Evolutionary conservation across 2,797 vertebrate genomes (phyloP).

Genomic region (Pseudochirops corinnae): DNA sequence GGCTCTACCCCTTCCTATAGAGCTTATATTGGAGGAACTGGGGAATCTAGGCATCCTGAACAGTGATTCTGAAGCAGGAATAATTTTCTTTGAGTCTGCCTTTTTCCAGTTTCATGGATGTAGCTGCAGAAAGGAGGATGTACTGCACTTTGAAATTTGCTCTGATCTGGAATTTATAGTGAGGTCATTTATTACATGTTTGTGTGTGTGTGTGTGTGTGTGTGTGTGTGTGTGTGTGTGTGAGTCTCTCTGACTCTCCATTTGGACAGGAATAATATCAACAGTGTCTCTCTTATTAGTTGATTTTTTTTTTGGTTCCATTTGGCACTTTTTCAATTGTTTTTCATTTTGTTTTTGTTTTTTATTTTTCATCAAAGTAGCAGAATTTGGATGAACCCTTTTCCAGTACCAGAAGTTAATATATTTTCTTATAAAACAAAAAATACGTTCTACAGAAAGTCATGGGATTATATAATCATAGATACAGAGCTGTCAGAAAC

Average conservation of each 20-base stretch:
- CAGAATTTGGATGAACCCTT: neutral
- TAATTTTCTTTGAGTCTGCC: neutral
- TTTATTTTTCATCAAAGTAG: neutral
- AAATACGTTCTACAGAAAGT: neutral
- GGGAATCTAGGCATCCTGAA: neutral
- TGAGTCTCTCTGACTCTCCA: neutral
- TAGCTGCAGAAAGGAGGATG: neutral
- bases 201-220: neutral
- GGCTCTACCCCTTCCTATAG: no score
- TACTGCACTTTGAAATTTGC: neutral
- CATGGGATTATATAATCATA: neutral
- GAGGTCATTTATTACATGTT: neutral
- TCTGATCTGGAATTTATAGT: neutral
- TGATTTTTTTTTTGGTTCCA: neutral
- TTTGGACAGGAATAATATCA: neutral
- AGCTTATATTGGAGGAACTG: neutral
- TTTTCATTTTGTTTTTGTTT: neutral
- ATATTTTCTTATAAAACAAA: neutral
- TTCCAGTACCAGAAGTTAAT: neutral
- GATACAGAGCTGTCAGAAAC: neutral
- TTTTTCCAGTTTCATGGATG: neutral
- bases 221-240: neutral
- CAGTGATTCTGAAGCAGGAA: neutral
- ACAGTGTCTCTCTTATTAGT: neutral
- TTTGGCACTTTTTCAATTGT: neutral